Base-by-base conservation (phyloP, 2,888 invertebrate genomes). In the Xanthia icteritia region DNA sequence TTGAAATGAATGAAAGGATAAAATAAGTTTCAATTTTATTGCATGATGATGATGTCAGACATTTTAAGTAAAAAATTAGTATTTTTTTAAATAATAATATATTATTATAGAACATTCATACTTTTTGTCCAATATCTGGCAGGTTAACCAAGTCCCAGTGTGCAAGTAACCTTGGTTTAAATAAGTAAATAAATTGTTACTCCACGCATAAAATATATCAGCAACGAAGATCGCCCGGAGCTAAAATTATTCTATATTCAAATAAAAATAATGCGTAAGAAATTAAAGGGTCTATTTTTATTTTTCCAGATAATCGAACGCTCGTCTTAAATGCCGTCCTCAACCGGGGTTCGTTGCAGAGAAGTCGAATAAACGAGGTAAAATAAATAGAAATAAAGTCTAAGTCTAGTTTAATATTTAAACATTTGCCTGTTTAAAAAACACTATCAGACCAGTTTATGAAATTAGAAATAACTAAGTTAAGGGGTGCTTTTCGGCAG, bases 281-380 rank as follows among this genome's bases (percentile, higher is more conserved):
- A 77, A 71, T 79, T 65, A 74, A 73, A 73, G 20, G 39, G n/a
- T 71, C 65, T 58, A 65, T 77, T 88, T 81, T 84, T 88, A 89
- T 91, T 89, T 89, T 94, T 94, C 60, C 93, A 95, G 95, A 95
- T 87, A 91, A 91, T 87, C 93, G 93, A 93, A 87, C 90, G 88
- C 81, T 65, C 87, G 89, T 91, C 91, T 92, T 91, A 91, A 89
- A 95, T 94, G 95, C 89, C 87, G 92, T 86, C 92, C 89, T 89
- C 81, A 74, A 77, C 76, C 77, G 88, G 87, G 91, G 91, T 77
- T 71, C 83, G 88, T 83, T 86, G 90, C 83, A 85, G 86, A 90
- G 90, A 93, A 92, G 90, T 89, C 83, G 88, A 89, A 91, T 90
- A 90, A 90, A 86, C 92, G 93, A 95, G 94, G 95, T 95, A 86